These are phyloP conservation scores for Pycnonotus jocosus DNA, from an alignment of 2,113 vertebrate genomes.

Conservation along the genomic window DNA sequence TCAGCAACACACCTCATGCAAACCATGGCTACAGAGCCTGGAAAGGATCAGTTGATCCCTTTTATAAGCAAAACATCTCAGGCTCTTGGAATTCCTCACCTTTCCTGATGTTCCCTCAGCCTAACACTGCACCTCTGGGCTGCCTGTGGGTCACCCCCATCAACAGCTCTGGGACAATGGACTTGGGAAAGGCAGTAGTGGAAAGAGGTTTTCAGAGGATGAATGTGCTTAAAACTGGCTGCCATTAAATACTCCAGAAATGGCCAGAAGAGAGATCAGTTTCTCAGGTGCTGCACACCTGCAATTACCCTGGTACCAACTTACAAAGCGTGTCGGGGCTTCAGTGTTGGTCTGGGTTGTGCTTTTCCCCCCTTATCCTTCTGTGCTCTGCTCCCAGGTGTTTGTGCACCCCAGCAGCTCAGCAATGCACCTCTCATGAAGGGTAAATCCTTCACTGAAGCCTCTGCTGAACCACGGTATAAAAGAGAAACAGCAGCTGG, in stretches of 20 bases:
- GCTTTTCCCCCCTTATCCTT: background rate
- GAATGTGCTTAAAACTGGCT: background rate
- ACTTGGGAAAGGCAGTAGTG: background rate
- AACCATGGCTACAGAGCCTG: background rate
- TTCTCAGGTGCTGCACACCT: background rate
- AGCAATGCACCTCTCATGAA: background rate
- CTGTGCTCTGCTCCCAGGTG: background rate
- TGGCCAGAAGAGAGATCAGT: background rate
- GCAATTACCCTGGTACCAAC: background rate
- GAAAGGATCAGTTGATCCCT: background rate
- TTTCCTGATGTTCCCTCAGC: background rate
- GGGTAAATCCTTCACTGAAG: background rate
- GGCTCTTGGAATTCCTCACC: background rate
- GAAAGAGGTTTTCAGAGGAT: background rate
- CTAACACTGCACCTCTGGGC: background rate
- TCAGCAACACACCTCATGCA: background rate
- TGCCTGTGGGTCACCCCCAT: background rate
- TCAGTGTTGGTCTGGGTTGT: background rate
- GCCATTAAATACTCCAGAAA: background rate
- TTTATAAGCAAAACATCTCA: background rate
- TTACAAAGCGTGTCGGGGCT: fast-evolving
- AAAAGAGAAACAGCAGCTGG: background rate
- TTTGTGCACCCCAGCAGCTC: background rate
- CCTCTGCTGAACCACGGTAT: background rate
- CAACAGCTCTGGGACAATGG: no score